Base-by-base conservation (phyloP, 2,113 vertebrate genomes). In the Pelecanus crispus region DNA sequence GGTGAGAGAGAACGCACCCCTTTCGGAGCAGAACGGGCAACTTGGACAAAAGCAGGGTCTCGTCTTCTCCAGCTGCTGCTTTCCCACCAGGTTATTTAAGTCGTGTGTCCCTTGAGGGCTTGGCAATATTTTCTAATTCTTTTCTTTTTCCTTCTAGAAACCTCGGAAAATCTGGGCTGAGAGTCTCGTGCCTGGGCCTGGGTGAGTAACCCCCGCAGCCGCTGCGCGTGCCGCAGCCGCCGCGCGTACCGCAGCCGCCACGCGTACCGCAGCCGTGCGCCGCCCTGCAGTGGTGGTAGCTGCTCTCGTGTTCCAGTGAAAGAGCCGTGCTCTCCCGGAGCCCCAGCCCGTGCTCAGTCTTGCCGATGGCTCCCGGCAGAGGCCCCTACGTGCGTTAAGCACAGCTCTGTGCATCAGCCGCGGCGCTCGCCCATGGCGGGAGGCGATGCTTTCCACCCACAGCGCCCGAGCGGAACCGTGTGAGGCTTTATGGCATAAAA, bases 91-190 rank as follows among this genome's bases (percentile, higher is more conserved):
- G 7, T 45, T n/a, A 13, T 16, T 45, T 7, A 9, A 55, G 16
- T 0, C 45, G 14, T 62, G 28, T 38, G 45, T 24, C 28, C 55
- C 18, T 15, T 4, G 3, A 7, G 17, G 42, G 14, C 44, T 49
- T 86, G 38, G 6, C 7, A 10, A 5, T 2, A 3, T 4, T 21
- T 36, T 29, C 32, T 97, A 26, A 95, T 89, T 17, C 2, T 89
- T 92, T 87, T 91, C 17, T 94, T 94, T 94, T 97, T 96, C 91
- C 72, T 98, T 97, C 59, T 96, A 99, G 99, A 92, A 99, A 99
- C 97, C 99, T 99, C n/a, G 99, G 99, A 10, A 99, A 99, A 97
- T 99, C 99, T 0, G 99, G 99, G 97, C 98, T 99, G 92, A 97
- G 99, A 97, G 99, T 99, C 81, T 99, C 99, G 4, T 99, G 99